Base-by-base conservation (phyloP, 2,797 vertebrate species). In the Nannoperca obscura region DNA sequence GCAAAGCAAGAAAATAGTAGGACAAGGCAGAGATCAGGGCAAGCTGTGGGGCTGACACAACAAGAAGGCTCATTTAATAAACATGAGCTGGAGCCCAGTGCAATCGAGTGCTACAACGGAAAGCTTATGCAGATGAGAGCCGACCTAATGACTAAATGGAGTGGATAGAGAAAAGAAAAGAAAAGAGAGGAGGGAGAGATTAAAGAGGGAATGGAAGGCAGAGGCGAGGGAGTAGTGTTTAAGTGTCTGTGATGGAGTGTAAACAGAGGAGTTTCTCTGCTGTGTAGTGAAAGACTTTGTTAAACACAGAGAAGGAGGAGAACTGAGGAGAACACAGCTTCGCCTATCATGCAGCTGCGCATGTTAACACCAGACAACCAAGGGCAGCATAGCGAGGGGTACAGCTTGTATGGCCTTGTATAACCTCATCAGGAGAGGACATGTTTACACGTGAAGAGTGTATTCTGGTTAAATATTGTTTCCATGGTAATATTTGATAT, bases 51-150 rank as follows among this genome's bases (percentile, higher is more conserved):
- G 90, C 91, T 91, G 93, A 92, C 93, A 94, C 86, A 92, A 94
- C 92, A 93, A 92, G 89, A 86, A 91, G 89, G 87, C 89, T 89
- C 91, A 93, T 95, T 94, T 95, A 93, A 95, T 94, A 94, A 94
- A 95, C 94, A 94, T 95, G 94, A 95, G 94, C 88, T 88, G 81
- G 85, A 93, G 88, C 87, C 88, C 92, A 71, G 88, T 67, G 91
- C 90, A 91, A 87, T 92, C 52, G 87, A 90, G 89, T 83, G 85
- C 89, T 87, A 92, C 89, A 86, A 86, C 89, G 63, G 79, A 88
- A 86, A 91, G 92, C 92, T 94, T 93, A 93, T 93, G 93, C 91
- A 94, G 91, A 95, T 92, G 92, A 93, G 93, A 88, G 82, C 58
- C 62, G 87, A 94, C 89, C 93, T 94, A 93, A 93, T 93, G 91